Percentiles rank a stretch among this genome's conserved stretches.
phyloP scores from a whole-genome alignment of 2,888 invertebrate genomes.

The Electrophaes corylata region DNA sequence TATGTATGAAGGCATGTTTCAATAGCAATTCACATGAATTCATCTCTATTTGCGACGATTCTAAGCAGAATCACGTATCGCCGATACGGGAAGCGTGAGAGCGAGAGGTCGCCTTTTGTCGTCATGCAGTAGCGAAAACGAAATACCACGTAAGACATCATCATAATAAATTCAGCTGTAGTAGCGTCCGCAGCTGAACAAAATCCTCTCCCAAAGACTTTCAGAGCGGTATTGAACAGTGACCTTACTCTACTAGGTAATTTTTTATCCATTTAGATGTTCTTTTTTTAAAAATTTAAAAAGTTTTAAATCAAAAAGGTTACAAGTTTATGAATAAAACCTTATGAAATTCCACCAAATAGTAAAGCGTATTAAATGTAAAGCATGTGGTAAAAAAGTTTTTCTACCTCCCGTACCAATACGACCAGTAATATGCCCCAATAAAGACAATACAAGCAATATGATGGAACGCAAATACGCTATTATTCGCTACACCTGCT shows the following conservation, averaged over 20 bases:
- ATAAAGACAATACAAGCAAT: conserved; percentile 13
- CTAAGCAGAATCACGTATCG: conserved; percentile 22
- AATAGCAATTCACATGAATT: conserved; percentile 9
- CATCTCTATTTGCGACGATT: conserved; percentile 17
- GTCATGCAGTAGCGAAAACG: background rate
- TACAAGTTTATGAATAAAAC: too few species aligned
- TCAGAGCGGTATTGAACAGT: too few species aligned
- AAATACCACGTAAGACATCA: background rate
- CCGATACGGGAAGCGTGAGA: conserved; percentile 4
- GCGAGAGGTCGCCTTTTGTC: background rate
- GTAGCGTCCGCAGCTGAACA: too few species aligned
- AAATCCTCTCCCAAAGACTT: too few species aligned
- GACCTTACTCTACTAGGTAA: too few species aligned
- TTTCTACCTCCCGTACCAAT: background rate
- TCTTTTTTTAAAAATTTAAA: too few species aligned
- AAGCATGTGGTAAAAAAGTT: background rate
- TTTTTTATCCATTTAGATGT: too few species aligned
- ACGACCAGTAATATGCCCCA: background rate
- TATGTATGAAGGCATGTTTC: conserved; percentile 2
- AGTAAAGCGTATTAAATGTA: too few species aligned
- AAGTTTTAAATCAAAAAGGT: too few species aligned
- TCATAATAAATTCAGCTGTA: too few species aligned
- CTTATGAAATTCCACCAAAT: too few species aligned
- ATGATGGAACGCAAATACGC: conserved; percentile 31
- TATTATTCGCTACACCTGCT: conserved; percentile 32